phyloP scores from a whole-genome alignment of 2,797 vertebrate genomes.

The Propithecus perrieri region DNA sequence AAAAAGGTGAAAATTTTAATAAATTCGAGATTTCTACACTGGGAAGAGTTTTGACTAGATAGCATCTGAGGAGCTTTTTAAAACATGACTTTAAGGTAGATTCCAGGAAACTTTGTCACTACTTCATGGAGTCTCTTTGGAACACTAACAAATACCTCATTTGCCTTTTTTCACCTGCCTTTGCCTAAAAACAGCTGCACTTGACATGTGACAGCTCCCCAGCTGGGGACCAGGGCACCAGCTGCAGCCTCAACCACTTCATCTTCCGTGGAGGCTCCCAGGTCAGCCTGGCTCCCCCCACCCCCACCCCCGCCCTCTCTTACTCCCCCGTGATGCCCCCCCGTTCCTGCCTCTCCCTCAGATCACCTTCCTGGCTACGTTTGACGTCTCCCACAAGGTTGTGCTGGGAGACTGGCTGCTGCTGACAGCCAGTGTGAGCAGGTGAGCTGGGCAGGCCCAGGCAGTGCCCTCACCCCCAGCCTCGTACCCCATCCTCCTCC shows the following conservation, averaged over 20 bases:
- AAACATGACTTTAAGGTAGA: neutral
- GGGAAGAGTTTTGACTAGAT: too few species aligned
- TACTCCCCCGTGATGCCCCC: neutral
- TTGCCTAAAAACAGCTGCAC: neutral
- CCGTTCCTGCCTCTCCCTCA: slow-evolving; percentile 58
- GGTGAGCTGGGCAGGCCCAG: slow-evolving; percentile 79
- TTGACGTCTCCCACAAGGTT: slow-evolving; percentile 83
- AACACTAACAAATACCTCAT: neutral
- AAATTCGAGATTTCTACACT: too few species aligned
- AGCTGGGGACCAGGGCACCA: neutral
- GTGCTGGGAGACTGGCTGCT: slow-evolving; percentile 79
- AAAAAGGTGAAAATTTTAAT: too few species aligned
- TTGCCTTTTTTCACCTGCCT: neutral
- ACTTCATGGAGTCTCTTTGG: neutral
- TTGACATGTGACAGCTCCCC: slow-evolving; percentile 57
- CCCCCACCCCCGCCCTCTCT: rapidly evolving
- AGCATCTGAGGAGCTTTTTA: neutral
- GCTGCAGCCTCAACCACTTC: slow-evolving; percentile 83
- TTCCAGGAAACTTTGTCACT: neutral
- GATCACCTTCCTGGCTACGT: slow-evolving; percentile 86
- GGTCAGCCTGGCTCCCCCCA: slow-evolving; percentile 69
- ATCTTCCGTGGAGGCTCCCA: slow-evolving; percentile 82
- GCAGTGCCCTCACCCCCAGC: rapidly evolving
- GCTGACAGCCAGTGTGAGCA: slow-evolving; percentile 85
- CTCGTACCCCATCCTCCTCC: neutral